Evolutionary conservation across 1,140 invertebrate genomes (phyloP).

Genomic region (Saccostrea glomerata): DNA sequence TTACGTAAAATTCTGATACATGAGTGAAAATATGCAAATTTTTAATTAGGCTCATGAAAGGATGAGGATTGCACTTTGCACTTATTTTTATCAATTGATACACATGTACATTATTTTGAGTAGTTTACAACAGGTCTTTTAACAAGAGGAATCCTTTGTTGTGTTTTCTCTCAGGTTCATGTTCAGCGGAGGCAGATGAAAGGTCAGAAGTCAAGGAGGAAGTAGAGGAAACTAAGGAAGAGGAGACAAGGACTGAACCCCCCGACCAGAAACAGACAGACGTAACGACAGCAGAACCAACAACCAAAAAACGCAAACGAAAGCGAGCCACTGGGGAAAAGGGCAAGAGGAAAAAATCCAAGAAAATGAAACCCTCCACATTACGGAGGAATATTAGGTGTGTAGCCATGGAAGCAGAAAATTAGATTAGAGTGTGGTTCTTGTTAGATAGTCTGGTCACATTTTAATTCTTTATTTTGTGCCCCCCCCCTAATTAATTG

Average conservation of each 20-base stretch:
- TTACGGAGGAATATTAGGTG: slow-evolving; percentile 73
- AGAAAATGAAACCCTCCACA: slow-evolving; percentile 58
- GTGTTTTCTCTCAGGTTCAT: neutral
- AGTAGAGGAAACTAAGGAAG: slow-evolving; percentile 38
- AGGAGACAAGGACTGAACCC: slow-evolving; percentile 5
- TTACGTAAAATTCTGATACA: too few relatives aligned
- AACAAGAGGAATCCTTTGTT: neutral
- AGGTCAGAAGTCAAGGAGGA: slow-evolving; percentile 52
- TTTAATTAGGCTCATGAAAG: neutral
- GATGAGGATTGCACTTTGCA: neutral
- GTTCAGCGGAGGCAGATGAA: neutral
- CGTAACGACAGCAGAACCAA: slow-evolving; percentile 31
- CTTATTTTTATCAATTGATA: neutral
- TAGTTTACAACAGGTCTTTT: neutral
- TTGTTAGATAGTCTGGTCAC: neutral
- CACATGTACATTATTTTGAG: neutral
- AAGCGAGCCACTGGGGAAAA: slow-evolving; percentile 52
- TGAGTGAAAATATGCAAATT: neutral
- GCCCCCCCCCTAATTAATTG: too few relatives aligned
- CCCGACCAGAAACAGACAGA: slow-evolving; percentile 31
- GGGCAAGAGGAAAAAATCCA: slow-evolving; percentile 56
- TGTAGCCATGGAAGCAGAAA: neutral
- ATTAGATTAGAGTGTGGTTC: neutral
- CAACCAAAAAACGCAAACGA: slow-evolving; percentile 57
- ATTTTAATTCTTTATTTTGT: neutral